Evolutionary conservation across 2,113 vertebrate genomes (phyloP), one percentile per base, ranked within the genome.

Genomic region (Crypturellus undulatus): DNA sequence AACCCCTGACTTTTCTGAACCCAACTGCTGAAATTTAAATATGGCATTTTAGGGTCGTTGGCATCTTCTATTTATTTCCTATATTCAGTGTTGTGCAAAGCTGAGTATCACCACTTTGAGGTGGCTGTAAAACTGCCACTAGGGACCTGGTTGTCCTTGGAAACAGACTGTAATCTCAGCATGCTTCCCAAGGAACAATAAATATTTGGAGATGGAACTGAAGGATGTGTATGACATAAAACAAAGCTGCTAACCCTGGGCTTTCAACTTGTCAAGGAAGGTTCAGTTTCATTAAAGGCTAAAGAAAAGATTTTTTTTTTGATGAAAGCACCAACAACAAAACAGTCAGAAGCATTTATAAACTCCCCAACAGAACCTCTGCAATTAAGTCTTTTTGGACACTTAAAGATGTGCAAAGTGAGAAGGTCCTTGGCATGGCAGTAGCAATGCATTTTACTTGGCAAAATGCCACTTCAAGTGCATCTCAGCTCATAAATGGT

Each of bases 321-420:
- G 18, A 67, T 63, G 30, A 49, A 89, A 92, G 87, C 4, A 73
- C 86, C 47, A 40, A 77, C 34, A 62, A 63, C 36, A 70, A 82
- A 79, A 83, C 20, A 84, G 22, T 19, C 60, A 79, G 89, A 40
- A 89, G 18, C 28, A 49, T n/a, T 80, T 72, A 40, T 64, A 88
- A 52, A 8, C n/a, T 94, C 30, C 47, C 15, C 83, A 81, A 32
- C 42, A 90, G 81, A 59, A 51, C 81, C 43, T 80, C 83, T 49
- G 42, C 92, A 92, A 94, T 92, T 92, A 93, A 94, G 83, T 52
- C 28, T 77, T 90, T 79, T 70, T 88, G 78, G 59, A 84, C 58
- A 38, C 65, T 85, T 89, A 68, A 85, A 92, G 59, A 92, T 17
- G 15, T 89, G 81, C 75, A 90, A 86, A 93, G 52, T 19, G 36